Conservation (phyloP, 1,140 invertebrate species). For the Tribolium madens region DNA sequence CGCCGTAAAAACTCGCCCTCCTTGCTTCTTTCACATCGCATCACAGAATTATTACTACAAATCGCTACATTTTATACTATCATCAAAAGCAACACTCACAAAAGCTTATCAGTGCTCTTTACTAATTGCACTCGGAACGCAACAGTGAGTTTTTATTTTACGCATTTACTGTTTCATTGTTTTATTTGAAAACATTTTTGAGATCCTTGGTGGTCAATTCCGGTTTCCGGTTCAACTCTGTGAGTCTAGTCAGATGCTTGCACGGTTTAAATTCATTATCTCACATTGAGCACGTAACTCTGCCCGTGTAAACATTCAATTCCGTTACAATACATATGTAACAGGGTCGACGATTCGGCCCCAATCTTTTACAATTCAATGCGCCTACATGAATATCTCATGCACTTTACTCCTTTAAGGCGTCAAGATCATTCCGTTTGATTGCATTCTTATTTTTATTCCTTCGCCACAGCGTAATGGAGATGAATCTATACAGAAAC, state of each 20-base stretch:
- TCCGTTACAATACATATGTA: slow-evolving; percentile 55
- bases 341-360: slow-evolving; percentile 48
- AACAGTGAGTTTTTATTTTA: slow-evolving; percentile 45
- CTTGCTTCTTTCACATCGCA: slow-evolving; percentile 5
- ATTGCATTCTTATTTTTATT: slow-evolving; percentile 55
- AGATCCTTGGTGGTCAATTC: slow-evolving; percentile 4
- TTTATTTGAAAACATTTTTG: background rate
- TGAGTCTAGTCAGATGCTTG: background rate
- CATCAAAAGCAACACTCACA: slow-evolving; percentile 16
- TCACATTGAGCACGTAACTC: slow-evolving; percentile 28
- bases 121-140: slow-evolving; percentile 35
- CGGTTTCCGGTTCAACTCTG: slow-evolving; percentile 8
- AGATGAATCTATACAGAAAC: slow-evolving; percentile 46
- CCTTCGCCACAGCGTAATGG: slow-evolving; percentile 44
- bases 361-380: slow-evolving; percentile 56
- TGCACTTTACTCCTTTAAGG: slow-evolving; percentile 50
- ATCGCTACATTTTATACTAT: slow-evolving; percentile 3
- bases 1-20: background rate
- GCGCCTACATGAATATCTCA: slow-evolving; percentile 51
- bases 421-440: slow-evolving; percentile 50
- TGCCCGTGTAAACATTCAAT: slow-evolving; percentile 53
- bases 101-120: slow-evolving; percentile 21
- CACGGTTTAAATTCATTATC: slow-evolving; percentile 42
- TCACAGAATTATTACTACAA: background rate
- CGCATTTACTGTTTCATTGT: slow-evolving; percentile 12